Conservation (phyloP, 2,888 invertebrate genomes). For the Dusona sp. region DNA sequence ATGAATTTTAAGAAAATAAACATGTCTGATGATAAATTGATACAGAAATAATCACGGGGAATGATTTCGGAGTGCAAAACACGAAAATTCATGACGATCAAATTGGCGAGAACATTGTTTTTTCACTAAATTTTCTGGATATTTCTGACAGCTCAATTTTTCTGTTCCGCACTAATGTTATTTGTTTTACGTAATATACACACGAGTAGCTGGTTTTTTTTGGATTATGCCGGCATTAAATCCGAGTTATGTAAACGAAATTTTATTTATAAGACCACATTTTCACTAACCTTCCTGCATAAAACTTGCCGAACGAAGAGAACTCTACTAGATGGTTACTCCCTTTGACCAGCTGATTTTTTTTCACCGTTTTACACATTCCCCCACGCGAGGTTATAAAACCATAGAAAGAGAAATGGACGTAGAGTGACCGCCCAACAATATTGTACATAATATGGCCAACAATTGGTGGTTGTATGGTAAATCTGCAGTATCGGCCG, state of each 20-base stretch:
- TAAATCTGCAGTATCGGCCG: not conserved
- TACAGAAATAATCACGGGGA: not conserved
- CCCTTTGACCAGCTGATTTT: conserved; percentile 57
- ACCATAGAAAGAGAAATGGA: not conserved
- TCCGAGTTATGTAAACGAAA: conserved; percentile 54
- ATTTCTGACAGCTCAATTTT: not conserved
- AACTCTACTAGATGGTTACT: conserved; percentile 55
- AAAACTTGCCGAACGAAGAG: conserved; percentile 75
- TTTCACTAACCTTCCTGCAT: conserved; percentile 73
- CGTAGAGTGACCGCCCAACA: not conserved
- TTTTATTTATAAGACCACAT: conserved; percentile 46
- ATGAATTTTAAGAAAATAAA: not conserved
- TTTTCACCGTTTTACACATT: conserved; percentile 19
- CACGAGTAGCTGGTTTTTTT: not conserved
- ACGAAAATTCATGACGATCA: not conserved
- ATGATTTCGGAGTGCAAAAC: not conserved
- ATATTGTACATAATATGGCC: not conserved
- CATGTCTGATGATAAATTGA: not conserved
- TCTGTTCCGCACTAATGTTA: not conserved
- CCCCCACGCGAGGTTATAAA: conserved; percentile 15
- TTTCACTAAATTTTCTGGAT: not conserved
- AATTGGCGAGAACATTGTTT: not conserved
- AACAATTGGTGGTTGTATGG: not conserved
- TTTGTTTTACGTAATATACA: conserved; percentile 32
- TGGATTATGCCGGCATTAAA: conserved; percentile 28